phyloP scores from a whole-genome alignment of 2,888 invertebrate species.

The Pimpla rufipes region DNA sequence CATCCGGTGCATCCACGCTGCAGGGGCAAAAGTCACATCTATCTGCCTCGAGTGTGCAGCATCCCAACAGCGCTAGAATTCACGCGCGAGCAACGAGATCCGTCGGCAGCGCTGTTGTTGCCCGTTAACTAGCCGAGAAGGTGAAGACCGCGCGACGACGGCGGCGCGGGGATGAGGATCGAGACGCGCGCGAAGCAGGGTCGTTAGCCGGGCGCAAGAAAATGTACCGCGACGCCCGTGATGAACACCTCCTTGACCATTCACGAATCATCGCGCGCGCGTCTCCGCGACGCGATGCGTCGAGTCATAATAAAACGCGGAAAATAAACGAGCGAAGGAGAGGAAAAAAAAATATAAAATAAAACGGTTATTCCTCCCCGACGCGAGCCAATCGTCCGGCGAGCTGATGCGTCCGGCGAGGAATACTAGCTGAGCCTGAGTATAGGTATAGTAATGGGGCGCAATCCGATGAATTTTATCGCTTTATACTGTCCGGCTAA shows the following conservation, averaged over 20 bases:
- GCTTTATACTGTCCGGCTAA: slow-evolving; percentile 43
- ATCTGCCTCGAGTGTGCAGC: slow-evolving; percentile 24
- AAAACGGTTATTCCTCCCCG: slow-evolving; percentile 8
- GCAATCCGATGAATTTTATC: slow-evolving; percentile 48
- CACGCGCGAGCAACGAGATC: slow-evolving; percentile 39
- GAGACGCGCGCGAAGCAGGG: slow-evolving; percentile 5
- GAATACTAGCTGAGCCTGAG: not conserved
- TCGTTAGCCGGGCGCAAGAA: slow-evolving; percentile 46
- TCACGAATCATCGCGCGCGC: slow-evolving; percentile 38
- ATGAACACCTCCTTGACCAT: slow-evolving; percentile 17
- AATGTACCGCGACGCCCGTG: slow-evolving; percentile 13
- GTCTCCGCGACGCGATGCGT: slow-evolving; percentile 3
- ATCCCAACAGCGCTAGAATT: slow-evolving; percentile 53
- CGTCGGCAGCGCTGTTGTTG: slow-evolving; percentile 39
- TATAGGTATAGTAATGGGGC: slow-evolving; percentile 17
- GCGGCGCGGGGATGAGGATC: slow-evolving; percentile 27
- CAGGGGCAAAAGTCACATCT: slow-evolving; percentile 25
- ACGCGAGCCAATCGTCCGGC: slow-evolving; percentile 31
- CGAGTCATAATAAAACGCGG: slow-evolving; percentile 21
- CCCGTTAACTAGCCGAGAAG: slow-evolving; percentile 50
- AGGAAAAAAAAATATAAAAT: not conserved
- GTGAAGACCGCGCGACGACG: slow-evolving; percentile 33
- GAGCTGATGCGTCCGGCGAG: slow-evolving; percentile 21
- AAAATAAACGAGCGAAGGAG: slow-evolving; percentile 14
- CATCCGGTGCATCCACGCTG: slow-evolving; percentile 58